These are phyloP conservation scores for Athene noctua DNA, from an alignment of 2,113 vertebrate genomes.

Conservation along the genomic window DNA sequence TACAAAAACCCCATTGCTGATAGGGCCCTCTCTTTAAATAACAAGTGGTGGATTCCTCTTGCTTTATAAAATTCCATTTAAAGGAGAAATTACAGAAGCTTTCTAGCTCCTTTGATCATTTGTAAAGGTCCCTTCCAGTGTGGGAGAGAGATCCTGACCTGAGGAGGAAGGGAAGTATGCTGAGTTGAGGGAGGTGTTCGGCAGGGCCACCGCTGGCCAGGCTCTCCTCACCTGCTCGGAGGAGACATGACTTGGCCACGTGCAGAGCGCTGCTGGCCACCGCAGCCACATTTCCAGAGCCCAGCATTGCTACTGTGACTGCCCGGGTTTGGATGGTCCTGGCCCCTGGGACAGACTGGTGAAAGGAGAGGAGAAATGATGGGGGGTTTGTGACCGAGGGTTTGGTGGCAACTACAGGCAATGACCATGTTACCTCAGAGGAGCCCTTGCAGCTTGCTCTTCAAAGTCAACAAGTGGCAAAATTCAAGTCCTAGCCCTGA, in stretches of 20 bases:
- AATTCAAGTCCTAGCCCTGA: background rate
- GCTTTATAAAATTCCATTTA: background rate
- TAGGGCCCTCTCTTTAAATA: background rate
- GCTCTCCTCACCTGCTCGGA: background rate
- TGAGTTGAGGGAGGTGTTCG: fast-evolving
- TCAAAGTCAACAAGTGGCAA: background rate
- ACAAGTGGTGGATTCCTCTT: background rate
- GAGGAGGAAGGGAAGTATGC: background rate
- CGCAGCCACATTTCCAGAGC: fast-evolving
- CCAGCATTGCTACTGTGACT: background rate
- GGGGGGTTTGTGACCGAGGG: background rate
- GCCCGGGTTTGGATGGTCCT: background rate
- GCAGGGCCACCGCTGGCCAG: background rate
- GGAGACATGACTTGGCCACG: fast-evolving
- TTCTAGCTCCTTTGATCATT: background rate
- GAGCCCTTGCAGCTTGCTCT: background rate
- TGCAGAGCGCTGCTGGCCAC: background rate
- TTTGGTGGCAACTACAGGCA: fast-evolving
- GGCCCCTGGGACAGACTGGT: background rate
- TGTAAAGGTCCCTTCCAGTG: background rate
- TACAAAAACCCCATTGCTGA: background rate
- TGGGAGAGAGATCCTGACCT: background rate
- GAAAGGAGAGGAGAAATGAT: background rate
- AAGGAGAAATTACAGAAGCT: conserved; percentile 3
- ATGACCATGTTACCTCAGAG: background rate